Conservation (phyloP, 53 echinoderm and acorn worm species). For the Luidia sarsii region DNA sequence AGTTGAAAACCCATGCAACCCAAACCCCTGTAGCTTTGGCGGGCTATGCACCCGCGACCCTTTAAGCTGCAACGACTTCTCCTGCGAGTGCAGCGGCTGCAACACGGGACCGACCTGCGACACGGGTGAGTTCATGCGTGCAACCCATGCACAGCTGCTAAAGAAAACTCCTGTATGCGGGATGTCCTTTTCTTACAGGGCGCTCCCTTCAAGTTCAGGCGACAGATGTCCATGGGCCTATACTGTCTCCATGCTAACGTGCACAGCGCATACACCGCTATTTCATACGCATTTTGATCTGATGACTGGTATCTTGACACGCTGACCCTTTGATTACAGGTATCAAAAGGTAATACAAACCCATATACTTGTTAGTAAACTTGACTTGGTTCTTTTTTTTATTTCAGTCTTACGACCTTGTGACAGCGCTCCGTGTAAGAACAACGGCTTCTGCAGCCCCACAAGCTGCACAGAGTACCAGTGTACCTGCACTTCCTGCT, state of each 20-base stretch:
- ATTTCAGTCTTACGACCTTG: constrained; percentile 73
- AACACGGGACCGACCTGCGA: constrained; percentile 68
- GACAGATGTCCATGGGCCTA: too few species aligned
- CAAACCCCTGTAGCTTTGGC: constrained; percentile 66
- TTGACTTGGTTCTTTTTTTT: background rate
- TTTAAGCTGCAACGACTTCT: constrained; percentile 41
- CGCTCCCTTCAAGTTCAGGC: too few species aligned
- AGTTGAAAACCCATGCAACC: constrained; percentile 63
- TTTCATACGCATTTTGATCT: too few species aligned
- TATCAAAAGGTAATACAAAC: too few species aligned
- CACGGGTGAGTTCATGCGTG: constrained; percentile 73
- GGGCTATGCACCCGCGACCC: constrained; percentile 47
- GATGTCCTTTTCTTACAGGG: too few species aligned
- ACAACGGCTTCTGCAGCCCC: constrained; percentile 72
- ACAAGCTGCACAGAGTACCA: constrained; percentile 69
- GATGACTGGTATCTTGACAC: too few species aligned
- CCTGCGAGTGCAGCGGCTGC: constrained; percentile 65
- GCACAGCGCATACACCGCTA: too few species aligned
- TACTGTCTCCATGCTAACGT: too few species aligned
- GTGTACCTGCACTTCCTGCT: constrained; percentile 76
- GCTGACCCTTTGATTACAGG: too few species aligned
- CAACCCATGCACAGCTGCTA: too few species aligned
- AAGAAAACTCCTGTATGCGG: too few species aligned
- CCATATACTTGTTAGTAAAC: background rate
- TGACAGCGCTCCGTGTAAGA: constrained; percentile 61